These are phyloP conservation scores for Eristalis tenax DNA, from an alignment of 2,888 invertebrate genomes.

Conservation along the genomic window DNA sequence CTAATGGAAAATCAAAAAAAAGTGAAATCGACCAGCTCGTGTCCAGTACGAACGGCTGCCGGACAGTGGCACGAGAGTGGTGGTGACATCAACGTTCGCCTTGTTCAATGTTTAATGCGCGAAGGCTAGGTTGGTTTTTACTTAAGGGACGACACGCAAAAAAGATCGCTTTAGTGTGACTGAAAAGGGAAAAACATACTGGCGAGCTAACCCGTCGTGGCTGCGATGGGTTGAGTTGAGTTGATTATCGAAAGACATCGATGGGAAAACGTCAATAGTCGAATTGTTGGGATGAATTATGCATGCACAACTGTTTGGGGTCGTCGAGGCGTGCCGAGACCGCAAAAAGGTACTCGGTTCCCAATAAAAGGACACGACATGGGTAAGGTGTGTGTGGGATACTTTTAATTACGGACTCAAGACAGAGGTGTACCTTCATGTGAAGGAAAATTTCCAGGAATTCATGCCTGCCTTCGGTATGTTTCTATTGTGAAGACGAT, in stretches of 20 bases:
- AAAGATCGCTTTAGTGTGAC: not conserved
- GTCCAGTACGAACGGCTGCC: not conserved
- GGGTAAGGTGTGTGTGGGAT: not conserved
- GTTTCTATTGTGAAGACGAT: not conserved
- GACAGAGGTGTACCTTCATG: not conserved
- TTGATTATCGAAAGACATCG: not conserved
- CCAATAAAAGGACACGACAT: not conserved
- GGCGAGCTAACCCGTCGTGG: not conserved
- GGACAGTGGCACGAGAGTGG: not conserved
- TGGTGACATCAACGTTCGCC: not conserved
- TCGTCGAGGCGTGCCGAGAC: not conserved
- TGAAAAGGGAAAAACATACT: constrained; percentile 28
- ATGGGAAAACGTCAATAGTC: not conserved
- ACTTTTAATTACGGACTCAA: not conserved
- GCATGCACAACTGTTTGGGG: not conserved
- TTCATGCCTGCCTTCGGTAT: not conserved
- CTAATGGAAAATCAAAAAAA: not conserved
- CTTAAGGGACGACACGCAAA: constrained; percentile 6
- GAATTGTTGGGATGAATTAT: not conserved
- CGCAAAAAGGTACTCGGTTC: not conserved
- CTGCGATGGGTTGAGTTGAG: not conserved
- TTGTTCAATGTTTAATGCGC: constrained; percentile 24
- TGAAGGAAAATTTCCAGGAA: not conserved
- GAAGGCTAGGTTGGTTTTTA: constrained; percentile 8
- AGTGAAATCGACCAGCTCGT: constrained; percentile 9